Conservation (phyloP, 2,113 vertebrate species). For the Brienomyrus brachyistius region DNA sequence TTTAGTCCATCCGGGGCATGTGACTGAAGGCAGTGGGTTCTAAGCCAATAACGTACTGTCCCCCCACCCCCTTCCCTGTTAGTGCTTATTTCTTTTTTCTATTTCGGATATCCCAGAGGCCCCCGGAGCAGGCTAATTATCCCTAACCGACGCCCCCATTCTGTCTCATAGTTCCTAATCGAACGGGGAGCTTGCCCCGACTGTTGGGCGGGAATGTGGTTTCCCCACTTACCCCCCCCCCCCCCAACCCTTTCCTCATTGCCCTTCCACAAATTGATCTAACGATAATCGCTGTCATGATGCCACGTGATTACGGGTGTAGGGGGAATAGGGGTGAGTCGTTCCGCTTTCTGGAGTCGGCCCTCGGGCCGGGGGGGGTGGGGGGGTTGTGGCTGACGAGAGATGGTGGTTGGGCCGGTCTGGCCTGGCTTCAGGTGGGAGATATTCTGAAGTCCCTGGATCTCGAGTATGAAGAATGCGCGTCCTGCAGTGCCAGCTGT, state of each 20-base stretch:
- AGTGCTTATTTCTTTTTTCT: neutral
- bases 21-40: neutral
- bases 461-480: slow-evolving; percentile 60
- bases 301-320: slow-evolving; percentile 17
- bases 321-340: slow-evolving; percentile 13
- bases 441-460: slow-evolving; percentile 49
- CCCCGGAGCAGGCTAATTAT: neutral
- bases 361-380: slow-evolving; percentile 30
- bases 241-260: neutral
- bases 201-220: neutral
- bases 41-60: neutral
- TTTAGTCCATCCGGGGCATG: neutral
- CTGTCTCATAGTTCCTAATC: neutral
- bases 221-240: neutral
- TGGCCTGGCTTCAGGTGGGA: slow-evolving; percentile 26
- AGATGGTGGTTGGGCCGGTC: neutral
- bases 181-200: neutral
- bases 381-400: neutral
- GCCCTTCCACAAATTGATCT: slow-evolving; percentile 32
- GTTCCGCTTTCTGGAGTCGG: slow-evolving; percentile 31
- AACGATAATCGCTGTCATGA: slow-evolving; percentile 30
- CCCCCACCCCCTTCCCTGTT: neutral
- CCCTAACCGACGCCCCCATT: neutral
- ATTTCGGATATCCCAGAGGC: neutral
- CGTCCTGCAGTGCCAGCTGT: slow-evolving; percentile 63